These are phyloP conservation scores for Ormyrus pomaceus DNA, from an alignment of 2,888 invertebrate genomes.

Conservation along the genomic window DNA sequence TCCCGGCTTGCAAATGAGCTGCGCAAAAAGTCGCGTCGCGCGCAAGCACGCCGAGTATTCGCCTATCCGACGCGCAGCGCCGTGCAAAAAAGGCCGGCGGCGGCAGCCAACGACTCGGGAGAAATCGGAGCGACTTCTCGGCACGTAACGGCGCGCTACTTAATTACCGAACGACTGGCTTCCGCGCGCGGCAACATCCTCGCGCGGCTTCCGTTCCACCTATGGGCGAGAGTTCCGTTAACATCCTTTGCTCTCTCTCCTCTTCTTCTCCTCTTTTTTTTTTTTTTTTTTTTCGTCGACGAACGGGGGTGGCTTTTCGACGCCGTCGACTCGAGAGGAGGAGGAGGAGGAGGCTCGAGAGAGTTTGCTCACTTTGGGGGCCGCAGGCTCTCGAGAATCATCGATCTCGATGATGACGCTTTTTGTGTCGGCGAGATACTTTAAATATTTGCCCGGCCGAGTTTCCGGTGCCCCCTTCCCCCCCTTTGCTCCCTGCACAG, in stretches of 20 bases:
- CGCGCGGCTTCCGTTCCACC: too few relatives aligned
- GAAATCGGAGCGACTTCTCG: slow-evolving; percentile 21
- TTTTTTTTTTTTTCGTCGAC: background rate
- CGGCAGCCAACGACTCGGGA: too few relatives aligned
- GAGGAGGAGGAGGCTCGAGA: slow-evolving; percentile 26
- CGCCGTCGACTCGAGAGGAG: background rate
- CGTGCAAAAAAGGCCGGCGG: too few relatives aligned
- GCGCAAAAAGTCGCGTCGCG: too few relatives aligned
- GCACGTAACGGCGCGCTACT: background rate
- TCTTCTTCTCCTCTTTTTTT: background rate
- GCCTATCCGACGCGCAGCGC: too few relatives aligned
- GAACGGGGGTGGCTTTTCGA: slow-evolving; percentile 18
- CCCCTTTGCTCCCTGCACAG: too few relatives aligned
- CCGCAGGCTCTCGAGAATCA: slow-evolving; percentile 15
- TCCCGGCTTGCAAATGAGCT: too few relatives aligned
- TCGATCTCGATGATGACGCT: slow-evolving; percentile 41
- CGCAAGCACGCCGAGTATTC: too few relatives aligned
- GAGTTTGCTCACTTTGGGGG: slow-evolving; percentile 38
- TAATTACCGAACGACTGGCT: slow-evolving; percentile 34
- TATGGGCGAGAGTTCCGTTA: slow-evolving; percentile 4
- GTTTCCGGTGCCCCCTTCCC: slow-evolving; percentile 4
- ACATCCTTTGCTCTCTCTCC: slow-evolving; percentile 1
- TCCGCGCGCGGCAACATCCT: slow-evolving; percentile 24
- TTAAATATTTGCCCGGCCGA: slow-evolving; percentile 41
- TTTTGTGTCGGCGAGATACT: slow-evolving; percentile 23